Conservation (phyloP, 2,113 vertebrate genomes). For the Orientallactaga bullata region DNA sequence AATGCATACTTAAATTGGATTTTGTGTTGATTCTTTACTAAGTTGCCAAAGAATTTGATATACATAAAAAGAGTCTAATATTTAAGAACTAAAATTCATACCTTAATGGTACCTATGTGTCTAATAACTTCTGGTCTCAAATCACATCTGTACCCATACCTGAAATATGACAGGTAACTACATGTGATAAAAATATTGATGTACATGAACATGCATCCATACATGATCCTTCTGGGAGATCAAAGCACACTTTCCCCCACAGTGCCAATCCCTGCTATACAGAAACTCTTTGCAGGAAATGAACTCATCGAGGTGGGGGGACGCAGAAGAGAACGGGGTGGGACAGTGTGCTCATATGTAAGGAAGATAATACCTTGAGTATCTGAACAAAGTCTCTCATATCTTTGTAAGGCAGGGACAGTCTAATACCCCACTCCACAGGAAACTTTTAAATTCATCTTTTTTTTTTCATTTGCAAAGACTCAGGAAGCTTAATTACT, state of each 20-base stretch:
- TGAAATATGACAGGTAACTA: not conserved
- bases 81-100: not conserved
- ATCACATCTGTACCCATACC: not conserved
- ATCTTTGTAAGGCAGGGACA: not conserved
- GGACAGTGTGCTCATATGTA: not conserved
- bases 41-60: not conserved
- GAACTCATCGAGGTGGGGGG: too few relatives aligned
- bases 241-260: not conserved
- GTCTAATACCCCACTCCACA: not conserved
- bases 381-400: not conserved
- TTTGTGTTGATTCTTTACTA: not conserved
- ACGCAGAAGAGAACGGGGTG: not conserved
- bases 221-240: not conserved
- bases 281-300: not conserved
- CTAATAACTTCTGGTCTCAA: not conserved
- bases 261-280: not conserved
- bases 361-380: too few relatives aligned
- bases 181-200: not conserved
- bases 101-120: not conserved
- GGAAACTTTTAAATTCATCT: not conserved
- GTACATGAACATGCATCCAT: not conserved
- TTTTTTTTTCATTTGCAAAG: not conserved
- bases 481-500: not conserved
- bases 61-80: conserved; percentile 39
- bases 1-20: not conserved